These are phyloP conservation scores for Lepus europaeus DNA, from an alignment of 2,113 vertebrate genomes.

Conservation along the genomic window DNA sequence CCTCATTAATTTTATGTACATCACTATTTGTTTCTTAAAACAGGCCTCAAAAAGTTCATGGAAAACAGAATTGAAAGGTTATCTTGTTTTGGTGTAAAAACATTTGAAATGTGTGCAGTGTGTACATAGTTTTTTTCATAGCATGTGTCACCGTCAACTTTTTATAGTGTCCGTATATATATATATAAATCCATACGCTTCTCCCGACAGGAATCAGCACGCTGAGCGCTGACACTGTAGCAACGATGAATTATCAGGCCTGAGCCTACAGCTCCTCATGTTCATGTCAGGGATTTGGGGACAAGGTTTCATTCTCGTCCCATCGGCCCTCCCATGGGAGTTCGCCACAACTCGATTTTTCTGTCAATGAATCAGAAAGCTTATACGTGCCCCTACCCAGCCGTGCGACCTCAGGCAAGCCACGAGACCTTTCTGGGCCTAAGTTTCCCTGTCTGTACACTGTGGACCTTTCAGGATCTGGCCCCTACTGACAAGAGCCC, in stretches of 20 bases:
- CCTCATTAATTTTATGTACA: constrained; percentile 23
- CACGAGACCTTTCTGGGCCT: background rate
- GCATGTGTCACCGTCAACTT: no score
- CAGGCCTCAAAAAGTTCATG: background rate
- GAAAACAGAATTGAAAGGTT: no score
- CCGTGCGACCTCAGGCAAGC: background rate
- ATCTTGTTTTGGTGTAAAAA: no score
- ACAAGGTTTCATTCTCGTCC: background rate
- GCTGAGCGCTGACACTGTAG: background rate
- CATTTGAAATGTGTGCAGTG: background rate
- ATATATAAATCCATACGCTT: background rate
- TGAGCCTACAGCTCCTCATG: background rate
- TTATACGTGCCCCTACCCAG: background rate
- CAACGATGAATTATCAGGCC: background rate
- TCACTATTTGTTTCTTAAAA: constrained; percentile 16
- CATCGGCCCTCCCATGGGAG: background rate
- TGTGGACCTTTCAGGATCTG: accelerated
- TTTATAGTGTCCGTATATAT: no score
- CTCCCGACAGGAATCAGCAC: background rate
- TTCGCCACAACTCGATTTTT: background rate
- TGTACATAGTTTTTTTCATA: no score
- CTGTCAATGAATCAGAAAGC: background rate
- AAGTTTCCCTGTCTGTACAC: background rate
- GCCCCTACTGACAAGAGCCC: accelerated
- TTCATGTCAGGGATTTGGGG: background rate